Evolutionary conservation across 2,113 vertebrate genomes (phyloP).

Genomic region (Paracanthobrama guichenoti): DNA sequence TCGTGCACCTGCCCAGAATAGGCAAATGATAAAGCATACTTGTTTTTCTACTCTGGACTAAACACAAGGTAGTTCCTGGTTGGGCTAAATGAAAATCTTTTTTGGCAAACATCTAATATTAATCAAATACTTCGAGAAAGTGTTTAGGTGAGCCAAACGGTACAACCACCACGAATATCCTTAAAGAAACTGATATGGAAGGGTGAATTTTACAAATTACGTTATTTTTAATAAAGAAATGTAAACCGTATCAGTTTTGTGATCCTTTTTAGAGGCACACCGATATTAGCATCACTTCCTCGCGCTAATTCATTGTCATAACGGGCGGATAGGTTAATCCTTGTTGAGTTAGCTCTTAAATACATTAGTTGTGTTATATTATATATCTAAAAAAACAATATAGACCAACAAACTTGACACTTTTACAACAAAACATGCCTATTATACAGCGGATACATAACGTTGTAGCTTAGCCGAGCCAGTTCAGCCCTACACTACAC

Average conservation of each 20-base stretch:
- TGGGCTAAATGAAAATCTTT: not conserved
- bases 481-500: not conserved
- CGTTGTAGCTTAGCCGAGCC: not conserved
- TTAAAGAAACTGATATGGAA: not conserved
- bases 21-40: constrained; percentile 15
- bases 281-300: constrained; percentile 15
- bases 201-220: not conserved
- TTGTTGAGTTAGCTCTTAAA: not conserved
- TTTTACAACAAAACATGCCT: not conserved
- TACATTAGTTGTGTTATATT: not conserved
- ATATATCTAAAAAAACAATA: not conserved
- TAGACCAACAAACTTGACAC: not conserved
- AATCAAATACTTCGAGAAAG: not conserved
- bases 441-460: not conserved
- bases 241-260: not conserved
- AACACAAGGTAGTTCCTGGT: constrained; percentile 20
- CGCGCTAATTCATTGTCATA: not conserved
- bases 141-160: not conserved
- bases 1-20: constrained; percentile 22
- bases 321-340: not conserved
- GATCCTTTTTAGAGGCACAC: not conserved
- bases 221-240: not conserved
- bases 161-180: not conserved
- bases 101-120: not conserved
- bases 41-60: not conserved